phyloP scores from a whole-genome alignment of 2,113 vertebrate genomes.

The Ptilonorhynchus violaceus region DNA sequence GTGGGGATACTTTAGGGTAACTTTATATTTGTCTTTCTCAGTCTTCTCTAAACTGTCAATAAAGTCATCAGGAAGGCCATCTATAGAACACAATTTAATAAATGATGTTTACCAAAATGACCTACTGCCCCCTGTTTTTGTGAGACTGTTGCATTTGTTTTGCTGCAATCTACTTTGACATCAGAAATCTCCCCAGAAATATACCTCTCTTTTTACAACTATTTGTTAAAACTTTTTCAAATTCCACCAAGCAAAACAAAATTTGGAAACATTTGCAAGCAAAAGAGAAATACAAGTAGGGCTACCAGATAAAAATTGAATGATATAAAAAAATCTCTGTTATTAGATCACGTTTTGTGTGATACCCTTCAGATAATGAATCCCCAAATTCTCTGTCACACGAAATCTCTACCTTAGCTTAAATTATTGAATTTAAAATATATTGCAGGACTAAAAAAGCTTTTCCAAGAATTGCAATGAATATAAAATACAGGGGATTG shows the following conservation, averaged over 20 bases:
- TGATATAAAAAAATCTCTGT: not conserved
- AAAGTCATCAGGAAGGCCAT: conserved; percentile 86
- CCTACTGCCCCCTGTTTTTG: not conserved
- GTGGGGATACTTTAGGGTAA: conserved; percentile 92
- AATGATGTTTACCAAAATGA: not conserved
- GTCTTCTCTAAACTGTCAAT: conserved; percentile 83
- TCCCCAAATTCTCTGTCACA: not conserved
- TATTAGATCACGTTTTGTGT: not conserved
- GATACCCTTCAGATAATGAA: not conserved
- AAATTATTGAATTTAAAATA: not conserved
- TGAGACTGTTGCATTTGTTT: not conserved
- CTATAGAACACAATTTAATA: conserved; percentile 69
- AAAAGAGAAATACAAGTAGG: not conserved
- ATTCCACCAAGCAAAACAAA: not conserved
- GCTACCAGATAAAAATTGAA: not conserved
- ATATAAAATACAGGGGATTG: not conserved
- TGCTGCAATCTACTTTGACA: not conserved
- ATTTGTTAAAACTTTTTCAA: not conserved
- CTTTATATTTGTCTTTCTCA: conserved; percentile 75
- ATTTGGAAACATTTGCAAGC: not conserved
- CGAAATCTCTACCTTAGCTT: not conserved
- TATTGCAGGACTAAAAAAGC: not conserved
- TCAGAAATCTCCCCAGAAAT: not conserved
- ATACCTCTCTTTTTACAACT: not conserved
- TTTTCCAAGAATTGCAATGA: not conserved